Base-by-base conservation (phyloP, 2,113 vertebrate genomes). In the western clawed frog (Xenopus tropicalis) region DNA sequence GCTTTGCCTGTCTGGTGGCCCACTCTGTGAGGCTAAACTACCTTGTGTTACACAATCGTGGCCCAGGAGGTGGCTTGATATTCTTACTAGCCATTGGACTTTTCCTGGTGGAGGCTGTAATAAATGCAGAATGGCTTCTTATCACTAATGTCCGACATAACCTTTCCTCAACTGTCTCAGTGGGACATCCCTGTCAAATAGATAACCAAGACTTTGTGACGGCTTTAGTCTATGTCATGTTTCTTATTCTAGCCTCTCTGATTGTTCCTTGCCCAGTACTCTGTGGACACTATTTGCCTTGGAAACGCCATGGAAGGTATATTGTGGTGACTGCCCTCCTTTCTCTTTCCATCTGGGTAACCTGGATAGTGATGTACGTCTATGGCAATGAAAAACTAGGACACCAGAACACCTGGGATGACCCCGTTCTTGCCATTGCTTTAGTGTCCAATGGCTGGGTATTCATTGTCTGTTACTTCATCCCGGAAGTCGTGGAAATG, bases 361-460 rank as follows among this genome's bases (percentile, higher is more conserved):
- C 83, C 29, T 94, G 94, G 94, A 92, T 95, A 75, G 70, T 85
- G 5, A 85, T 93, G 86, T 79, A 95, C 13, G 65, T 80, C 62
- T 78, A 77, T 12, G 90, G 90, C 11, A 93, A 91, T 80, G 44
- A 52, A 0, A 71, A 80, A 46, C 5, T 91, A 69, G 84, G 77
- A 23, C 80, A 14, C 0, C 80, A 82, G 70, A 87, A 89, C 0
- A 59, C 21, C 1, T 94, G 94, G 92, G 93, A 95, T 0, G 92
- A 95, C 66, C 89, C 92, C 0, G 83, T 92, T 61, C 48, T 95
- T 57, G 79, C 88, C 72, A 84, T 93, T 5, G 87, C 89, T 11
- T 71, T 94, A 80, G 86, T 91, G 75, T 67, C 86, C 70, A 94
- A 92, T 0, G 93, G 90, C 0, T 94, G 92, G 92, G 91, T 91